Conservation (phyloP, 2,797 vertebrate species). For the Coilia nasus region DNA sequence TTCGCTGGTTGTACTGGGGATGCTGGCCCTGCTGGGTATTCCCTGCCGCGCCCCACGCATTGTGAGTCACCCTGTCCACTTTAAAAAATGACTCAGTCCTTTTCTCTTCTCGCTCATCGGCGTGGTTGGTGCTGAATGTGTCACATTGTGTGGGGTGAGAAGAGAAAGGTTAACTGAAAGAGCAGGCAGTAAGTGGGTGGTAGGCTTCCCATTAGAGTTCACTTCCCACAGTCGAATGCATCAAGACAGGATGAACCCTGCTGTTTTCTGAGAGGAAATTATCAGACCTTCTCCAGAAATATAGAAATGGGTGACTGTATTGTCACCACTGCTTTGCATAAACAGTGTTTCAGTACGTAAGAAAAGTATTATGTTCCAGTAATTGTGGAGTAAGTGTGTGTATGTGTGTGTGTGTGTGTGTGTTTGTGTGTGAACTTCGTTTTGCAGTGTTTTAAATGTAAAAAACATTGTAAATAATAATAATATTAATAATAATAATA, state of each 20-base stretch:
- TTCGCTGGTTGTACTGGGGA: too few species aligned
- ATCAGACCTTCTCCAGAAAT: conserved; percentile 6
- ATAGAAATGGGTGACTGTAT: neutral
- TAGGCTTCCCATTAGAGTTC: conserved; percentile 17
- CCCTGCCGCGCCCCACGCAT: neutral
- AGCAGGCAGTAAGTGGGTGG: conserved; percentile 17
- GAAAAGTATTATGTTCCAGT: neutral
- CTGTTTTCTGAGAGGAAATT: neutral
- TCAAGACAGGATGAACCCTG: neutral
- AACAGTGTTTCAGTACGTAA: neutral
- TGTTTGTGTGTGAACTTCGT: neutral
- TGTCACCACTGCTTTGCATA: conserved; percentile 11
- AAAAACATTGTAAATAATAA: neutral
- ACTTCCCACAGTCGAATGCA: conserved; percentile 16
- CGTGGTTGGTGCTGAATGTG: conserved; percentile 4
- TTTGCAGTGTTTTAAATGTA: neutral
- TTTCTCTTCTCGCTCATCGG: neutral
- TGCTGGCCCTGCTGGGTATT: neutral
- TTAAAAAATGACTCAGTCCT: conserved; percentile 21
- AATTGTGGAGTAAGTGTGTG: conserved; percentile 1
- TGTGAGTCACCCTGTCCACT: conserved; percentile 20
- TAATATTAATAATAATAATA: neutral
- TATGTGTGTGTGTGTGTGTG: conserved; percentile 17
- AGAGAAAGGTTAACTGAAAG: conserved; percentile 23
- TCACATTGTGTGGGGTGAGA: conserved; percentile 22